Evolutionary conservation across 2,797 vertebrate genomes (phyloP).

Genomic region (Geotrypetes seraphini): DNA sequence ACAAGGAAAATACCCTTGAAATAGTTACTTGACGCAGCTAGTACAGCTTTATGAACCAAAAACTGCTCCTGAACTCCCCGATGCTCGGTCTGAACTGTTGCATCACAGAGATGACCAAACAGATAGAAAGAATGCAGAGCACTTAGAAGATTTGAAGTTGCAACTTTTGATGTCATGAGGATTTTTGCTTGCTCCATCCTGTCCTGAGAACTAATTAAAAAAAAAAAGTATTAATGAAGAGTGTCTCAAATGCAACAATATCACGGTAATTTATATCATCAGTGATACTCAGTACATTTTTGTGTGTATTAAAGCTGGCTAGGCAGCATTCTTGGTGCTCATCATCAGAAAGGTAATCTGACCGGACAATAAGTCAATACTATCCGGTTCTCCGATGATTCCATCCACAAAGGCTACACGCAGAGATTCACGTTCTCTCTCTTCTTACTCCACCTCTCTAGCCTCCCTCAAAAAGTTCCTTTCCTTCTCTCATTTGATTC

Average conservation of each 20-base stretch:
- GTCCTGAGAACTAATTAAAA: slow-evolving; percentile 3
- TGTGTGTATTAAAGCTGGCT: not conserved
- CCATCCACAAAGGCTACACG: too few relatives aligned
- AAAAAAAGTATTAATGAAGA: too few relatives aligned
- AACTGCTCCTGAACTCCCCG: slow-evolving; percentile 37
- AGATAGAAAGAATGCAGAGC: slow-evolving; percentile 39
- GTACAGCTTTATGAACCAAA: slow-evolving; percentile 38
- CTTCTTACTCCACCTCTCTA: not conserved
- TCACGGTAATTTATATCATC: not conserved
- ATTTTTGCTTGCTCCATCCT: slow-evolving; percentile 47
- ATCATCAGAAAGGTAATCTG: too few relatives aligned
- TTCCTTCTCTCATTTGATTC: accelerated
- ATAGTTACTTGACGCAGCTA: slow-evolving; percentile 52
- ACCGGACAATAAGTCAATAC: too few relatives aligned
- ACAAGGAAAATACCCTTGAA: slow-evolving; percentile 43
- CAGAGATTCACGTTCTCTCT: too few relatives aligned
- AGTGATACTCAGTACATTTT: not conserved
- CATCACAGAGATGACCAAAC: slow-evolving; percentile 36
- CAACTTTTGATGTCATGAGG: slow-evolving; percentile 40
- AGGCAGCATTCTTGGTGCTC: too few relatives aligned
- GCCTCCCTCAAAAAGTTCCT: not conserved
- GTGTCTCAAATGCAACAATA: not conserved
- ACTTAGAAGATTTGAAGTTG: slow-evolving; percentile 39
- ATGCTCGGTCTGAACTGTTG: slow-evolving; percentile 34
- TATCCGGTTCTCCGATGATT: too few relatives aligned